phyloP scores from a whole-genome alignment of 2,888 invertebrate genomes.

The Eubasilissa splendida region DNA sequence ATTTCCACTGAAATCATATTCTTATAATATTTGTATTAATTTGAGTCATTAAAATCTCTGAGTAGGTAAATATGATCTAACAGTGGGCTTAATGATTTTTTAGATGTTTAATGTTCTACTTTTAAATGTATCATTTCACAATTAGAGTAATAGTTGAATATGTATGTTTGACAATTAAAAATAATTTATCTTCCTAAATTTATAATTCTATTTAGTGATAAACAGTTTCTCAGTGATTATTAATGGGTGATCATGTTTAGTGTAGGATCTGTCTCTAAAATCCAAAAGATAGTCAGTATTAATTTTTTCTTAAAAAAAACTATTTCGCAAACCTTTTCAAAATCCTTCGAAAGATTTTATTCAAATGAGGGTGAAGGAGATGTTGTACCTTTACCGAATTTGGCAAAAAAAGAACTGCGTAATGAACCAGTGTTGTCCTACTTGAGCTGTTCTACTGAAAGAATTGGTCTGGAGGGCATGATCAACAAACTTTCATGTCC shows the following conservation, averaged over 20 bases:
- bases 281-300: background rate
- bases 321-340: background rate
- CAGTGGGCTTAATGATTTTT: no score
- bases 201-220: background rate
- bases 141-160: background rate
- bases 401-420: constrained; percentile 3
- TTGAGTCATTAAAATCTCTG: background rate
- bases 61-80: no score
- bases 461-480: constrained; percentile 79
- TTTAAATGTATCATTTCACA: background rate
- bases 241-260: background rate
- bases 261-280: background rate
- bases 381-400: background rate
- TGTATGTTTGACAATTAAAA: background rate
- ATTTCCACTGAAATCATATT: background rate
- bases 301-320: background rate
- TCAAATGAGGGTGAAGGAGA: background rate
- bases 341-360: constrained; percentile 5
- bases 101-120: background rate
- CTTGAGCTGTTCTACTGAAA: constrained; percentile 80
- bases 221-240: background rate
- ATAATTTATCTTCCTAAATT: background rate
- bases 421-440: constrained; percentile 39
- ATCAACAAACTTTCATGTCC: constrained; percentile 76
- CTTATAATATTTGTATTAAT: background rate